These are phyloP conservation scores for Masnerella sp. DNA, from an alignment of 2,888 invertebrate genomes.

Conservation along the genomic window DNA sequence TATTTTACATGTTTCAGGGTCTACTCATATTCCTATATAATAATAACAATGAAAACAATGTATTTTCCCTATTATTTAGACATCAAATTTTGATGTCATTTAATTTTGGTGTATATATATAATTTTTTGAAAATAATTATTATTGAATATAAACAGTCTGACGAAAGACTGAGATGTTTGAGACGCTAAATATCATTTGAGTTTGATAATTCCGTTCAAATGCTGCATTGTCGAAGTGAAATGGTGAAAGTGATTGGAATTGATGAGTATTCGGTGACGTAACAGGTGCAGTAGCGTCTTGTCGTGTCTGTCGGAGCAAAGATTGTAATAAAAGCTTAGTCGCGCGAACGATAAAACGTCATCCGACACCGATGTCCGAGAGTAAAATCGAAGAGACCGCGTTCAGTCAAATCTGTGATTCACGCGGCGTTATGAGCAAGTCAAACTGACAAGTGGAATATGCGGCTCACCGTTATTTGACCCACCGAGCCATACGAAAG, in stretches of 20 bases:
- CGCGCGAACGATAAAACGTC: not conserved
- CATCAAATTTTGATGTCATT: no score
- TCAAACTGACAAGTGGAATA: constrained; percentile 69
- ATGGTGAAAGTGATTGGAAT: constrained; percentile 45
- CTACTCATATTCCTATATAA: no score
- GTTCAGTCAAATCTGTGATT: constrained; percentile 35
- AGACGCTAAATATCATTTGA: no score
- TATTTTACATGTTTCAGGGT: no score
- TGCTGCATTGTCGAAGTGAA: constrained; percentile 34
- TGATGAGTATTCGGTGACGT: constrained; percentile 39
- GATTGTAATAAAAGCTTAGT: not conserved
- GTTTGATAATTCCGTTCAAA: constrained; percentile 13
- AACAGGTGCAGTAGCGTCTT: constrained; percentile 15
- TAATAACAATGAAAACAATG: no score
- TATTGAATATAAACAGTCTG: no score
- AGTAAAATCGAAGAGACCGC: constrained; percentile 13
- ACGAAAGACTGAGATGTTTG: no score
- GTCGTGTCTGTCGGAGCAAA: constrained; percentile 10
- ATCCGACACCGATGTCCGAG: no score
- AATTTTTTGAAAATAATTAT: no score
- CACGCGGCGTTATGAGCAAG: constrained; percentile 46
- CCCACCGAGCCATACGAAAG: constrained; percentile 70
- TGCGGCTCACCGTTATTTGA: constrained; percentile 74
- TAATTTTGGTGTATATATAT: no score
- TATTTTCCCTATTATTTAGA: no score